Evolutionary conservation across 2,797 vertebrate genomes (phyloP).

Genomic region (Eupleurogrammus muticus): DNA sequence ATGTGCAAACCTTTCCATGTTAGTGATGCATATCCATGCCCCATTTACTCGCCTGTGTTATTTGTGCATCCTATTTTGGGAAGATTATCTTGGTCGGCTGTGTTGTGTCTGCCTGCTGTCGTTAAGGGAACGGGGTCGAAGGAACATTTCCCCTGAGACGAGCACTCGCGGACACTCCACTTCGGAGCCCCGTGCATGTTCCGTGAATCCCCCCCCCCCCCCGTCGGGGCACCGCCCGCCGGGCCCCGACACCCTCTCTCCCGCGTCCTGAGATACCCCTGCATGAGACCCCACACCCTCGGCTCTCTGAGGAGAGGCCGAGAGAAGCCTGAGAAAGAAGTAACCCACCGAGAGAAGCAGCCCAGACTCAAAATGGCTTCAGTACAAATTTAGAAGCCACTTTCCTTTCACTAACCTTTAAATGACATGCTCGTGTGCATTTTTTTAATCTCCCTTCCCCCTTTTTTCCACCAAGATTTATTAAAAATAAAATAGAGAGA

Average conservation of each 20-base stretch:
- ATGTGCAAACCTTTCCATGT: conserved; percentile 13
- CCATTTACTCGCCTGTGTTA: conserved; percentile 13
- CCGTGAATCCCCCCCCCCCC: conserved; percentile 39
- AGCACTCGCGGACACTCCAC: conserved; percentile 27
- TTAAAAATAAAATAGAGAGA: not conserved
- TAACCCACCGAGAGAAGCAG: conserved; percentile 56
- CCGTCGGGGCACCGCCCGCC: too few relatives aligned
- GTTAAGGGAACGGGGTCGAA: conserved; percentile 49
- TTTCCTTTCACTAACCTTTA: conserved; percentile 8
- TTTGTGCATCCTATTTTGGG: conserved; percentile 24
- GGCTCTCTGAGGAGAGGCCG: conserved; percentile 44
- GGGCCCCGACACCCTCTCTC: too few relatives aligned
- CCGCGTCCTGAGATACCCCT: not conserved
- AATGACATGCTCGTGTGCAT: not conserved
- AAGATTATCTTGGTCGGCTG: conserved; percentile 32
- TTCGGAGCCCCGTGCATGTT: conserved; percentile 44
- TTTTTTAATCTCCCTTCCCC: not conserved
- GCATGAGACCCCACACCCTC: conserved; percentile 13
- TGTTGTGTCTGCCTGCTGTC: conserved; percentile 35
- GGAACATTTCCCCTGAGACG: conserved; percentile 39
- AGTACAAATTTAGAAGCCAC: conserved; percentile 49
- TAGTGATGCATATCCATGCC: conserved; percentile 17
- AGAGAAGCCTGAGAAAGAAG: conserved; percentile 66
- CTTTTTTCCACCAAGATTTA: not conserved
- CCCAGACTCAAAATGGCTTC: conserved; percentile 45